Percentiles rank a stretch among this genome's conserved stretches.
Conservation (phyloP, 2,113 vertebrate species). For the Zootoca vivipara region DNA sequence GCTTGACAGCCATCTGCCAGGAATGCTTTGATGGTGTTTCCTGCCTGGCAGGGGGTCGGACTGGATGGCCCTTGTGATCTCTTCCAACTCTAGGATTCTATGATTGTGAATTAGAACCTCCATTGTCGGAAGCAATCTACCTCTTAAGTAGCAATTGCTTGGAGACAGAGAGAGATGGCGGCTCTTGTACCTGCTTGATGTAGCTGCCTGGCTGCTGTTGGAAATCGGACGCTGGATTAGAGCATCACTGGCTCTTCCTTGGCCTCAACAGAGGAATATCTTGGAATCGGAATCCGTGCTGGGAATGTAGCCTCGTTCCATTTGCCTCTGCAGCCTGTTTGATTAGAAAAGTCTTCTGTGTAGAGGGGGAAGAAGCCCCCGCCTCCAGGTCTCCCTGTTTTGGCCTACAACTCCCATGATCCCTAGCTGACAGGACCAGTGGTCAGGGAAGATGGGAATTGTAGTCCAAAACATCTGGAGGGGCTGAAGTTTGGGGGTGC, state of each 20-base stretch:
- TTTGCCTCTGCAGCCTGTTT: neutral
- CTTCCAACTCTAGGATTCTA: no score
- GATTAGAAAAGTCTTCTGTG: conserved; percentile 30
- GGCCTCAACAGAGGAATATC: neutral
- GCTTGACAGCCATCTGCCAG: no score
- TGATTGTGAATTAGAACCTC: neutral
- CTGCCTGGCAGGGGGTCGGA: no score
- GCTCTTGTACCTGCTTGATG: no score
- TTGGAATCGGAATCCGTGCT: neutral
- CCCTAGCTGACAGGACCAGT: no score
- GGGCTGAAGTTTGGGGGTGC: no score
- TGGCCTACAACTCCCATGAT: no score
- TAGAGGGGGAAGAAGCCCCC: neutral
- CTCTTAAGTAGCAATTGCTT: neutral
- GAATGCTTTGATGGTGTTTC: no score
- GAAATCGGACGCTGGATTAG: neutral
- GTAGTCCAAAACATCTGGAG: no score
- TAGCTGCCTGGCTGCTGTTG: no score
- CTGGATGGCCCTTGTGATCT: no score
- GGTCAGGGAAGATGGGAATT: no score
- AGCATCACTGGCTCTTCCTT: neutral
- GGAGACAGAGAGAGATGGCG: neutral
- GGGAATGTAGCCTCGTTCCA: neutral
- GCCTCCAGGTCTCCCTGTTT: neutral
- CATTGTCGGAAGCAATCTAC: neutral